Percentiles rank a stretch among this genome's conserved stretches.
These are phyloP conservation scores for Colius striatus DNA, from an alignment of 2,113 vertebrate species.

Conservation along the genomic window DNA sequence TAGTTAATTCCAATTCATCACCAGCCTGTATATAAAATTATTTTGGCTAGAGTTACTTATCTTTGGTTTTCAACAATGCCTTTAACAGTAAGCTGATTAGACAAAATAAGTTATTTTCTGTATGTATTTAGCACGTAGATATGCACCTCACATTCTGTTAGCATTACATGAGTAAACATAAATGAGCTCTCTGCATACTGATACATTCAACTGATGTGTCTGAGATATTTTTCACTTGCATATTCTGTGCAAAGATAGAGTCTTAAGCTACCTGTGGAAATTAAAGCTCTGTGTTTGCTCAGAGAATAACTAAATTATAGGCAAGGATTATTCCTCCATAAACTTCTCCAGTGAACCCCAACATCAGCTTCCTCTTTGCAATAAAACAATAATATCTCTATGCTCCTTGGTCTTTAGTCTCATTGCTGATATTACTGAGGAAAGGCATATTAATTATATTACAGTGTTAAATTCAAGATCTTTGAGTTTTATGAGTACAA, in stretches of 20 bases:
- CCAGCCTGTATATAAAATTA: neutral
- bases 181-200: neutral
- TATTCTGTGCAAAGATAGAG: neutral
- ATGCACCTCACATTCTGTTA: neutral
- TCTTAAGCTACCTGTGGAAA: neutral
- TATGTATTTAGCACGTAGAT: neutral
- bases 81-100: neutral
- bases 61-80: neutral
- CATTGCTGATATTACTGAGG: neutral
- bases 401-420: neutral
- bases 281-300: neutral
- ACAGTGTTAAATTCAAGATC: neutral
- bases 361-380: neutral
- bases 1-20: neutral
- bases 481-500: neutral
- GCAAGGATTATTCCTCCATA: neutral
- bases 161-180: neutral
- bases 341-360: neutral
- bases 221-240: neutral
- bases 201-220: neutral
- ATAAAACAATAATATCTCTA: neutral
- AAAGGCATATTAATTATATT: neutral
- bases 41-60: neutral
- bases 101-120: neutral
- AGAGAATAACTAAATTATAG: neutral